These are phyloP conservation scores for Pantherophis vulpinus DNA, from an alignment of 2,797 vertebrate genomes.

Conservation along the genomic window DNA sequence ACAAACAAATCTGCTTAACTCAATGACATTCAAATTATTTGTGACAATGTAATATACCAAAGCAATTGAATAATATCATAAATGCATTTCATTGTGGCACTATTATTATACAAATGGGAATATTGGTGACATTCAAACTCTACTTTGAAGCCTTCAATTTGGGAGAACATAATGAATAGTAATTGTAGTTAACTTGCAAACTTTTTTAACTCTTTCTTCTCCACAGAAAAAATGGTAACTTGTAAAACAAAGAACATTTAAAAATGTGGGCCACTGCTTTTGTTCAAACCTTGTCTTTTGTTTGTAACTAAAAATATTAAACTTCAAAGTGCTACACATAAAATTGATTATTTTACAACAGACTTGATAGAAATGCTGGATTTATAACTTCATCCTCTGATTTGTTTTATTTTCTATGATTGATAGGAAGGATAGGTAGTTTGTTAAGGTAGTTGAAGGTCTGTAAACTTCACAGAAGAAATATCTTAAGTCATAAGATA, in stretches of 20 bases:
- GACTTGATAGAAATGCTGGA: constrained; percentile 5
- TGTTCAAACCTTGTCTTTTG: neutral
- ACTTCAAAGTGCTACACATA: constrained; percentile 26
- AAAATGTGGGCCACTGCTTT: neutral
- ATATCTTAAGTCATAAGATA: constrained; percentile 22
- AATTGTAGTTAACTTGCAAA: constrained; percentile 3
- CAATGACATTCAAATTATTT: constrained; percentile 1
- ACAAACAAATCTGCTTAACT: neutral
- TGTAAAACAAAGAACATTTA: neutral
- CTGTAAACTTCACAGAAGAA: constrained; percentile 25
- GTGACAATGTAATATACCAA: constrained; percentile 3
- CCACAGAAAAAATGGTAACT: neutral
- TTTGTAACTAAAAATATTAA: constrained; percentile 36
- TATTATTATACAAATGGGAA: neutral
- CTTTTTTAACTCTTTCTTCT: constrained; percentile 8
- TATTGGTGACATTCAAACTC: constrained; percentile 18
- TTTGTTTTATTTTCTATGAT: constrained; percentile 30
- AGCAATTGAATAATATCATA: neutral
- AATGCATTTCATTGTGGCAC: neutral
- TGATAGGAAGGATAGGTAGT: constrained; percentile 31
- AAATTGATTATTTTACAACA: constrained; percentile 2
- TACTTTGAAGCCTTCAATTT: neutral
- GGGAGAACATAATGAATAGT: neutral
- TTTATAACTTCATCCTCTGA: constrained; percentile 37
- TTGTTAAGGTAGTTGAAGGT: constrained; percentile 36